Evolutionary conservation across 2,113 vertebrate species (phyloP).

Genomic region (Pycnonotus jocosus): DNA sequence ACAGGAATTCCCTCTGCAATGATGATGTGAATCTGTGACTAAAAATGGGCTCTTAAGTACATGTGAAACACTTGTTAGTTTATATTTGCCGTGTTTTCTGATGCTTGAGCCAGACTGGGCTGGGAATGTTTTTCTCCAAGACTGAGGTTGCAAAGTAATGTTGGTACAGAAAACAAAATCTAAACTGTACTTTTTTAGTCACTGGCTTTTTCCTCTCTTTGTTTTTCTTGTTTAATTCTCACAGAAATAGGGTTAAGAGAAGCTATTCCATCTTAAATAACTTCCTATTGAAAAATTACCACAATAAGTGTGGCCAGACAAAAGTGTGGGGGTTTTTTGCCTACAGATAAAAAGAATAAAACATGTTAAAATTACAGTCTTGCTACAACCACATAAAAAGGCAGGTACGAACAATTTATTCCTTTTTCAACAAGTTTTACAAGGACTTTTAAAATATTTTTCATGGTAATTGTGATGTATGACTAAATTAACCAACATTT

Average conservation of each 20-base stretch:
- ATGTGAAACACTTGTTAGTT: neutral
- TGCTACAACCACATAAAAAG: neutral
- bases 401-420: neutral
- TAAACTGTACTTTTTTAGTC: neutral
- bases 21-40: neutral
- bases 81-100: neutral
- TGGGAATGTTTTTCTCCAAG: neutral
- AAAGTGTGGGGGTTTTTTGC: neutral
- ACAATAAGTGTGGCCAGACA: neutral
- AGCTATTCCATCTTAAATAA: neutral
- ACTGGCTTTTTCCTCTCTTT: neutral
- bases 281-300: neutral
- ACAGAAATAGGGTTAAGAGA: neutral
- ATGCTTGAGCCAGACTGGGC: neutral
- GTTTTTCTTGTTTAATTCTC: neutral
- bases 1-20: neutral
- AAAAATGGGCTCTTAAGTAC: neutral
- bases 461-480: neutral
- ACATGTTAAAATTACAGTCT: neutral
- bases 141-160: neutral
- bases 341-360: neutral
- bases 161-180: neutral
- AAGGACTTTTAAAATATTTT: neutral
- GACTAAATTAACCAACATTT: neutral
- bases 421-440: neutral